phyloP scores from a whole-genome alignment of 2,113 vertebrate genomes.

The Dromiciops gliroides region DNA sequence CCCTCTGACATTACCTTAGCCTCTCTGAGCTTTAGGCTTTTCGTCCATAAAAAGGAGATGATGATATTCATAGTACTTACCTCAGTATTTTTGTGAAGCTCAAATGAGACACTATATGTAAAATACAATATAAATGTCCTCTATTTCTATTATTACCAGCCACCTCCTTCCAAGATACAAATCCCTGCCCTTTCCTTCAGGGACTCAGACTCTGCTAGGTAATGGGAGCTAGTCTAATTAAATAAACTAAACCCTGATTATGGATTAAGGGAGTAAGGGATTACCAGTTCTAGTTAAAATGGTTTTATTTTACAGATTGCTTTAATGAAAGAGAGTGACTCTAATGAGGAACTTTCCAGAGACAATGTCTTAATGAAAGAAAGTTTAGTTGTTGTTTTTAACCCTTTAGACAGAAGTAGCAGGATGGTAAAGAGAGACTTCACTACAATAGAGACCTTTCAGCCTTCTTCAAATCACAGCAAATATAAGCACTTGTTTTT shows the following conservation, averaged over 20 bases:
- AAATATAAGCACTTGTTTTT: not conserved
- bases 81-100: not conserved
- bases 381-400: not conserved
- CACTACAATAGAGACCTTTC: not conserved
- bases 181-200: not conserved
- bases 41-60: conserved; percentile 2
- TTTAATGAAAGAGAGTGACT: not conserved
- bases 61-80: not conserved
- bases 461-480: not conserved
- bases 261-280: not conserved
- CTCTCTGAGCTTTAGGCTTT: not conserved
- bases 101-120: not conserved
- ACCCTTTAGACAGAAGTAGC: not conserved
- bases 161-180: not conserved
- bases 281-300: not conserved
- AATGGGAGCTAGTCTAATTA: not conserved
- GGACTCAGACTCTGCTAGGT: not conserved
- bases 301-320: not conserved
- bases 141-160: not conserved
- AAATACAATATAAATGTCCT: not conserved
- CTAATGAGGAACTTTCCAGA: not conserved
- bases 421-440: not conserved
- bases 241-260: not conserved
- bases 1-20: conserved; percentile 22
- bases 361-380: not conserved